phyloP scores from a whole-genome alignment of 37 sponge, comb jelly and placozoan species.

The Eunapius fragilis region DNA sequence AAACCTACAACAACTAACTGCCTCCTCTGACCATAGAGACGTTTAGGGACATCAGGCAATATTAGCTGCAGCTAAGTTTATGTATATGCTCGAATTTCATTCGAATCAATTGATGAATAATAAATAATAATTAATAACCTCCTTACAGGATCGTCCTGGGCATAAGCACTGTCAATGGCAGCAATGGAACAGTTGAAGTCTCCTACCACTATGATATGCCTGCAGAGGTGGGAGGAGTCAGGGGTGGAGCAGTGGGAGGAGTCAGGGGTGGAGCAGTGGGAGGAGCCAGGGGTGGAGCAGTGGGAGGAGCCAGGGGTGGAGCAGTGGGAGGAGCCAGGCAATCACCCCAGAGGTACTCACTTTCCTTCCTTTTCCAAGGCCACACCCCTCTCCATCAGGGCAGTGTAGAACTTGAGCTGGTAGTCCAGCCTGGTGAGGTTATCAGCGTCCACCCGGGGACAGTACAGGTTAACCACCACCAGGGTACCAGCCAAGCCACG shows the following conservation, averaged over 20 bases:
- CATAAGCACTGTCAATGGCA: constrained; percentile 67
- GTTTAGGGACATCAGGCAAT: no score
- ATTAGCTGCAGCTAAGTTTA: no score
- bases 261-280: no score
- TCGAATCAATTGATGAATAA: no score
- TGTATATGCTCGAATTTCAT: no score
- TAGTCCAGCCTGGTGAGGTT: constrained; percentile 57
- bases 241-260: no score
- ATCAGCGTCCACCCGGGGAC: constrained; percentile 69
- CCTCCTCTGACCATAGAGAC: no score
- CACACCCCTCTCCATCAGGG: constrained; percentile 46
- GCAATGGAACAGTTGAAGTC: constrained; percentile 73
- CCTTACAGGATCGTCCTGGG: constrained; percentile 59
- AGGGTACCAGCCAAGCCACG: constrained; percentile 21
- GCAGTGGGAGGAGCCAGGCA: background rate
- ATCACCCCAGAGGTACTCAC: constrained; percentile 9
- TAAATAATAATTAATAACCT: background rate
- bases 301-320: no score
- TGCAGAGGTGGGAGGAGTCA: constrained; percentile 8
- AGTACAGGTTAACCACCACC: constrained; percentile 88
- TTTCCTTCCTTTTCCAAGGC: constrained; percentile 72
- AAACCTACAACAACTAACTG: no score
- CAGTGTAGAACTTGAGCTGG: constrained; percentile 71
- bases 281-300: no score
- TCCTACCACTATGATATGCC: constrained; percentile 68